A percentile compares a stretch with the other conserved stretches of the same genome.
phyloP scores from a whole-genome alignment of 2,888 invertebrate species.

The Ceraclea dissimilis region DNA sequence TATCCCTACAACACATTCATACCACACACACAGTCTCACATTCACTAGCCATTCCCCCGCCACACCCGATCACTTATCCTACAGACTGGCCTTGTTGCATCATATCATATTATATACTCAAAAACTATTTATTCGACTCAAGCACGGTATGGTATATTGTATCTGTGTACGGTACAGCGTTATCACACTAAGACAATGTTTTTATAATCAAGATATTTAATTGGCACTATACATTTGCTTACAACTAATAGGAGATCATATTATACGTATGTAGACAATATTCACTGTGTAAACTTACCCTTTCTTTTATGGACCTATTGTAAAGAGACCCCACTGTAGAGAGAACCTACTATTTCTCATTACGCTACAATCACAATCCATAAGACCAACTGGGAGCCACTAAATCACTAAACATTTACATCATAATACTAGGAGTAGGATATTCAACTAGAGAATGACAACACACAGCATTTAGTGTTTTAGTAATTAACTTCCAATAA shows the following conservation, averaged over 20 bases:
- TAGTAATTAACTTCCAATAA: no score
- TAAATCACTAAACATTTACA: no score
- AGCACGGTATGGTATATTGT: conserved; percentile 2
- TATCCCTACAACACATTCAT: background rate
- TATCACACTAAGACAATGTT: background rate
- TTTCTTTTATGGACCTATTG: no score
- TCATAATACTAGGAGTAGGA: no score
- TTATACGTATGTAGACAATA: no score
- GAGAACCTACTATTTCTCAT: no score
- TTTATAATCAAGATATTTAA: background rate
- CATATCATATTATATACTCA: conserved; percentile 16
- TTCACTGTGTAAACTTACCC: no score
- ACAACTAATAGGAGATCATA: background rate
- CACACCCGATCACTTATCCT: conserved; percentile 9
- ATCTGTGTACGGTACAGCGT: background rate
- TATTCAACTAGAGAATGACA: no score
- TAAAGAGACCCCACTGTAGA: no score
- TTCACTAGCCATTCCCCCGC: conserved; percentile 3
- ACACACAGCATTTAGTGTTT: no score
- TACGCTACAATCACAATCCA: no score
- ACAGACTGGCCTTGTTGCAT: conserved; percentile 12
- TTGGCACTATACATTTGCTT: background rate
- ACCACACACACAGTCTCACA: background rate
- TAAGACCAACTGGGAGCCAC: no score
- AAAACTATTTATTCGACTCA: conserved; percentile 24